Base-by-base conservation (phyloP, 2,113 vertebrate genomes). In the Pitta sordida region DNA sequence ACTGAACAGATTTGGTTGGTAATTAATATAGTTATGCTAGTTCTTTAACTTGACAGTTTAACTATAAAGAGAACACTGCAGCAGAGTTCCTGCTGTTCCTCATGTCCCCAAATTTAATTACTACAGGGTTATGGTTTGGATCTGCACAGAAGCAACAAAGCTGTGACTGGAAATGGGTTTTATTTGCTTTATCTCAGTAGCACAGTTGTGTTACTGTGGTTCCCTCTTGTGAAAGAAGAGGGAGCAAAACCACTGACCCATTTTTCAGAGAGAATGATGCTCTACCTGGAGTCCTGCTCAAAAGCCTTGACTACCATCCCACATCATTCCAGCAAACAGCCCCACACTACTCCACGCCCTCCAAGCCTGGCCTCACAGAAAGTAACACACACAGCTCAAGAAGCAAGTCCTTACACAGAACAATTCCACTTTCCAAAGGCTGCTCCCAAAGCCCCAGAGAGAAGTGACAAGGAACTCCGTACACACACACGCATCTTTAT, bases 401-500 rank as follows among this genome's bases (percentile, higher is more conserved):
- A 0, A 65, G 3, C 7, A 53, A 75, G 27, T 23, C 65, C 49
- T 59, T 21, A 36, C 7, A 85, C 12, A 56, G 52, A n/a, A 86
- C n/a, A 82, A 48, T 15, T 19, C 20, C 39, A n/a, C 26, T 75
- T 69, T 58, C 43, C 69, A 67, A 34, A 69, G 48, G 30, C 3
- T 51, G 65, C 36, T 70, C 51, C 3, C 27, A 85, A 23, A 34
- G 21, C 64, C 59, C 56, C 73, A 59, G 18, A 63, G 26, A 90
- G 44, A 96, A 92, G 71, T 22, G 10, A 91, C 76, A 75, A 49
- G 36, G 36, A 86, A 77, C 59, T 95, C n/a, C 68, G 41, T 34
- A 85, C 88, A 95, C 91, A 85, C 96, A 97, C 71, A 41, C 39
- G 0, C 4, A 34, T 91, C 94, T 97, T 92, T 95, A 77, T 97